phyloP scores from a whole-genome alignment of 2,797 vertebrate genomes.

The Octomys mimax region DNA sequence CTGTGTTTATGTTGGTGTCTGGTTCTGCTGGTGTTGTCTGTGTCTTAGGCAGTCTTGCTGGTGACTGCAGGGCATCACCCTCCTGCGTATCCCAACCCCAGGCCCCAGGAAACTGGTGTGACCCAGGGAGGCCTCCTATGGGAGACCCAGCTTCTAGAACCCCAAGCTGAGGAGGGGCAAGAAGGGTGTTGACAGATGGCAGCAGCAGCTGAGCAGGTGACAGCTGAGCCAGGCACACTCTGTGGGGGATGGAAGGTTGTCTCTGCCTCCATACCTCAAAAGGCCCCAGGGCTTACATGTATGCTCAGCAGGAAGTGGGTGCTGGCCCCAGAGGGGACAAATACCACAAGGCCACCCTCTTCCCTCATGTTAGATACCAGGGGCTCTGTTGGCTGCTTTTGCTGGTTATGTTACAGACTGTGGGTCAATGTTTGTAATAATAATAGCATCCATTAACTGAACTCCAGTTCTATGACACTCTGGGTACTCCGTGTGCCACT shows the following conservation, averaged over 20 bases:
- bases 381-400: neutral
- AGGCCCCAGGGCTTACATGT: neutral
- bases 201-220: constrained; percentile 82
- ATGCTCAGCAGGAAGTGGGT: neutral
- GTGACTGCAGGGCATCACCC: neutral
- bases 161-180: constrained; percentile 58
- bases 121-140: neutral
- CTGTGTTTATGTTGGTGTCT: constrained; percentile 59
- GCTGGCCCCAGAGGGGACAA: neutral
- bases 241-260: neutral
- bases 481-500: neutral
- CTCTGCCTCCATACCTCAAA: constrained; percentile 34
- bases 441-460: neutral
- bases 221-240: constrained; percentile 74
- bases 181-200: constrained; percentile 72
- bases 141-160: constrained; percentile 46
- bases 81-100: neutral
- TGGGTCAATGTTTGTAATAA: constrained; percentile 30
- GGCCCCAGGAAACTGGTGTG: constrained; percentile 33
- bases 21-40: neutral
- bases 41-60: neutral
- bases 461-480: neutral
- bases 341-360: neutral
- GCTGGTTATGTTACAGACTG: neutral
- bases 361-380: neutral